Evolutionary conservation across 2,113 vertebrate genomes (phyloP).

Genomic region (Lichenostomus cassidix): DNA sequence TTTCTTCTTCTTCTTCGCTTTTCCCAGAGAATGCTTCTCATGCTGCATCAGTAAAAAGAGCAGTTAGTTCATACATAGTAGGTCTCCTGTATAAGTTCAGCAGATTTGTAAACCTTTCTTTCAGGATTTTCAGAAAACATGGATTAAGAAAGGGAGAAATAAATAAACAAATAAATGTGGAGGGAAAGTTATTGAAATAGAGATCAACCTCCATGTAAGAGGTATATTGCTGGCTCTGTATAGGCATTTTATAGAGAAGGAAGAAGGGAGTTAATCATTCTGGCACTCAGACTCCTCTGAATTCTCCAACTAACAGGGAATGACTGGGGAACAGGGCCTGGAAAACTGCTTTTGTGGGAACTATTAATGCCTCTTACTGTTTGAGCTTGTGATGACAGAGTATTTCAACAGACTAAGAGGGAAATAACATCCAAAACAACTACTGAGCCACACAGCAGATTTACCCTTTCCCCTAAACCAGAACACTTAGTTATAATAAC

Average conservation of each 20-base stretch:
- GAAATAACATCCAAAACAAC: background rate
- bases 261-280: background rate
- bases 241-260: background rate
- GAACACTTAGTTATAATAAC: background rate
- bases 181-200: background rate
- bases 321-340: background rate
- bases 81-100: background rate
- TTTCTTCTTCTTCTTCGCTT: background rate
- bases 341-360: background rate
- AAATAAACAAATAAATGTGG: background rate
- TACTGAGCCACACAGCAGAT: background rate
- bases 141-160: background rate
- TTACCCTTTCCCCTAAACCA: background rate
- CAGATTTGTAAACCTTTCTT: background rate
- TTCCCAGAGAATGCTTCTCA: background rate
- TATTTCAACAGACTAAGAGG: background rate
- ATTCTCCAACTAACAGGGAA: background rate
- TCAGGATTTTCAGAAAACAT: background rate
- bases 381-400: background rate
- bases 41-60: background rate
- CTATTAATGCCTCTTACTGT: background rate
- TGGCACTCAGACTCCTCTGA: background rate
- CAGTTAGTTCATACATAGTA: background rate
- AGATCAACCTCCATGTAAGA: background rate
- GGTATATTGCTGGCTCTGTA: background rate